phyloP scores from a whole-genome alignment of 2,888 invertebrate genomes.

The Cantharis flavilabris region DNA sequence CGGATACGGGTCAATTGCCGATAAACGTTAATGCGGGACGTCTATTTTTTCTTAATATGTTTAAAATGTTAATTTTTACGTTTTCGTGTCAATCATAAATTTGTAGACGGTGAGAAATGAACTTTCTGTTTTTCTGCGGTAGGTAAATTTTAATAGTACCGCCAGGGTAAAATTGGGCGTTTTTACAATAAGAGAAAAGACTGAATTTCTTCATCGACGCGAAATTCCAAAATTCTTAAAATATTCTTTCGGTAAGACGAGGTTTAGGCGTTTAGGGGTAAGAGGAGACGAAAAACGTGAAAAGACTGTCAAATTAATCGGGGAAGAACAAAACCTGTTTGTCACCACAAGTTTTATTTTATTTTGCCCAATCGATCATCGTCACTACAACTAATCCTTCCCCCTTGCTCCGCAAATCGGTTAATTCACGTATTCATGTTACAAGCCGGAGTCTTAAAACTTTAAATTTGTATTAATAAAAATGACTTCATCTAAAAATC shows the following conservation, averaged over 20 bases:
- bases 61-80: background rate
- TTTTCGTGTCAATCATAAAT: background rate
- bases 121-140: too few species aligned
- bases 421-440: background rate
- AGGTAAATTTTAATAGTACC: too few species aligned
- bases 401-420: background rate
- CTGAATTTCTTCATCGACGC: background rate
- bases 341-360: background rate
- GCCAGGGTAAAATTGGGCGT: too few species aligned
- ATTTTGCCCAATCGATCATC: background rate
- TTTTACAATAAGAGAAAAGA: too few species aligned
- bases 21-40: background rate
- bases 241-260: background rate
- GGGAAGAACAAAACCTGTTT: background rate
- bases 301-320: background rate
- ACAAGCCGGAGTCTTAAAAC: background rate
- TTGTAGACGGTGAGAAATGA: too few species aligned
- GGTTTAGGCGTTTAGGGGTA: background rate
- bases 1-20: background rate
- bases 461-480: background rate
- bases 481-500: background rate
- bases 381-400: background rate
- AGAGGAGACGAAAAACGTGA: background rate
- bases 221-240: background rate
- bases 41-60: background rate